Percentiles rank a stretch among this genome's conserved stretches.
Evolutionary conservation across 2,888 invertebrate genomes (phyloP).

Genomic region (Dexiosoma caninum): DNA sequence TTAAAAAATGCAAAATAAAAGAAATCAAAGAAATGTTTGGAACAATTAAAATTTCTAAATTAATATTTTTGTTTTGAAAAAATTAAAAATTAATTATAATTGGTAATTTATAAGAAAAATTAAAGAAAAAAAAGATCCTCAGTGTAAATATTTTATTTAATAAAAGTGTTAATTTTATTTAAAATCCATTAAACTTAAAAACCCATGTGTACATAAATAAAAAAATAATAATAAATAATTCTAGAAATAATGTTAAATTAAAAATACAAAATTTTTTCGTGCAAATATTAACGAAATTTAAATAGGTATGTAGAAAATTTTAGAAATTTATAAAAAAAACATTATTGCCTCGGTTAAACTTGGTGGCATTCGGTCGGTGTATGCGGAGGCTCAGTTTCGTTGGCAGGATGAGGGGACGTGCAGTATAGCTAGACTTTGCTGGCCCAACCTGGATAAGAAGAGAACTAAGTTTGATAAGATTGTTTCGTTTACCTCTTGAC

Average conservation of each 20-base stretch:
- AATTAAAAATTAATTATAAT: background rate
- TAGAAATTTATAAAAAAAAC: background rate
- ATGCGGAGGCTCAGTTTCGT: too few relatives aligned
- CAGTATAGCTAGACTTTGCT: too few relatives aligned
- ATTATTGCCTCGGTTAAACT: too few relatives aligned
- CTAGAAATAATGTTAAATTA: too few relatives aligned
- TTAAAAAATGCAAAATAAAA: background rate
- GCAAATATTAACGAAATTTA: background rate
- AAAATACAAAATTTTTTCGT: background rate
- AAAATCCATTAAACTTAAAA: background rate
- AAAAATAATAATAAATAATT: too few relatives aligned
- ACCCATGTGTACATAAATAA: background rate
- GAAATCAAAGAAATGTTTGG: background rate
- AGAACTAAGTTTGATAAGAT: too few relatives aligned
- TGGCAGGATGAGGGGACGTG: too few relatives aligned
- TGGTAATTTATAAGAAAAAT: background rate
- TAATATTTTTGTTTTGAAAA: background rate
- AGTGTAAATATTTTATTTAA: slow-evolving; percentile 5
- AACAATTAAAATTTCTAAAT: background rate
- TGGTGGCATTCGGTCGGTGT: too few relatives aligned
- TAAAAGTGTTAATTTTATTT: background rate
- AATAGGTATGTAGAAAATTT: too few relatives aligned
- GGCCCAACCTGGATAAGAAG: too few relatives aligned
- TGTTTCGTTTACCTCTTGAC: too few relatives aligned
- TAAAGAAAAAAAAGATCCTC: background rate